Conservation (phyloP, 2,797 vertebrate genomes). For the Crax fasciolata region DNA sequence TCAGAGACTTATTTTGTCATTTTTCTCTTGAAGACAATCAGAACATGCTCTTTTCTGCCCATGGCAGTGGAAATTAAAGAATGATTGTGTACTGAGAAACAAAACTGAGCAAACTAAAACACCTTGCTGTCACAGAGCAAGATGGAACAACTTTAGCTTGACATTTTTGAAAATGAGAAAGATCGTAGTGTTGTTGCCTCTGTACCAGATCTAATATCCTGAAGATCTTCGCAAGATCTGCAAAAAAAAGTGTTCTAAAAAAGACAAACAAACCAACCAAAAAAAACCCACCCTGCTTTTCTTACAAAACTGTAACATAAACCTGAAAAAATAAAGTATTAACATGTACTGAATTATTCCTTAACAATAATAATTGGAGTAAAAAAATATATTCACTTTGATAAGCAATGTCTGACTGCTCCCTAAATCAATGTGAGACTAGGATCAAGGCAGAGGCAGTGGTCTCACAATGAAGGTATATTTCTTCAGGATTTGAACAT, state of each 20-base stretch:
- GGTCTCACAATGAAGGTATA: neutral
- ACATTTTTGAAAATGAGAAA: neutral
- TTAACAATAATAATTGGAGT: neutral
- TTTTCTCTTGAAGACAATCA: conserved; percentile 43
- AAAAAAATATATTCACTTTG: neutral
- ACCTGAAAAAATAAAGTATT: neutral
- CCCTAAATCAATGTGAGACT: neutral
- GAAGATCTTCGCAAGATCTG: neutral
- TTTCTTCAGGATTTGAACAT: fast-evolving
- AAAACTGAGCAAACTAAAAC: neutral
- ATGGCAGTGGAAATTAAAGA: conserved; percentile 8
- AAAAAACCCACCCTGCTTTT: neutral
- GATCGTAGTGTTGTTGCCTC: neutral
- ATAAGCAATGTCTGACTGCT: neutral
- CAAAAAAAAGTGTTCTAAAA: neutral
- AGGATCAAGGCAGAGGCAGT: neutral
- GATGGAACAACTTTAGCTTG: neutral
- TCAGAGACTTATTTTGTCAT: conserved; percentile 71
- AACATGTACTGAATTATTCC: neutral
- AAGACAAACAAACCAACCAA: neutral
- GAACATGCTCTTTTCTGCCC: neutral
- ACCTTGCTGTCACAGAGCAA: neutral
- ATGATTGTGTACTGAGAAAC: neutral
- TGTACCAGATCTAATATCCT: neutral
- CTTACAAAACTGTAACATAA: neutral